Base-by-base conservation (phyloP, 2,888 invertebrate species). In the Lamproptera curius region DNA sequence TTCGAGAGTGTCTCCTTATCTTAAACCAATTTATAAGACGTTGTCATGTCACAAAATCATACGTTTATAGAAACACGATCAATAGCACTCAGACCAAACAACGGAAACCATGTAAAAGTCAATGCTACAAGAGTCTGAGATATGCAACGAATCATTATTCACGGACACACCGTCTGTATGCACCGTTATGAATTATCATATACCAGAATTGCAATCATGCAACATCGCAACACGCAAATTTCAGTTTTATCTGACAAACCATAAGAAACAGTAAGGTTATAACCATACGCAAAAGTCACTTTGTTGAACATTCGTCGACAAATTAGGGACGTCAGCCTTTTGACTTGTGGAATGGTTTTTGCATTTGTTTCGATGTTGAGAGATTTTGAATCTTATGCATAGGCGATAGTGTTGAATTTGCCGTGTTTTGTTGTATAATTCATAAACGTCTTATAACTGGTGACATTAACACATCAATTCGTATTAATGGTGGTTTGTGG, bases 81-180 rank as follows among this genome's bases (percentile, higher is more conserved):
- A n/a, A n/a, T n/a, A n/a, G n/a, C n/a, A n/a, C n/a, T n/a, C n/a
- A n/a, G n/a, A n/a, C n/a, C n/a, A n/a, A n/a, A n/a, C n/a, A n/a
- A n/a, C n/a, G n/a, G n/a, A n/a, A n/a, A n/a, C n/a, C n/a, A n/a
- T 20, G 20, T 37, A 46, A 49, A 44, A 37, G 46, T 42, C 49
- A 55, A 56, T 68, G 28, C 35, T 46, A n/a, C 15, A 45, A 46
- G 42, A 31, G 43, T 49, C 52, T 43, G 50, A 53, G 73, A 79
- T 76, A 77, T 74, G 74, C 74, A 76, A 80, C 82, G 79, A 81
- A 83, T 82, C 75, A 74, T 67, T 65, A 67, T 73, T 77, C 79
- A 78, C 72, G 73, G 71, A 63, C 71, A 63, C 54, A 80, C 80
- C 42, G 67, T 77, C 65, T 78, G 68, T 54, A 58, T 62, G 58